Percentiles rank a stretch among this genome's conserved stretches.
phyloP scores from a whole-genome alignment of 2,113 vertebrate genomes.

The Calidris pygmaea region DNA sequence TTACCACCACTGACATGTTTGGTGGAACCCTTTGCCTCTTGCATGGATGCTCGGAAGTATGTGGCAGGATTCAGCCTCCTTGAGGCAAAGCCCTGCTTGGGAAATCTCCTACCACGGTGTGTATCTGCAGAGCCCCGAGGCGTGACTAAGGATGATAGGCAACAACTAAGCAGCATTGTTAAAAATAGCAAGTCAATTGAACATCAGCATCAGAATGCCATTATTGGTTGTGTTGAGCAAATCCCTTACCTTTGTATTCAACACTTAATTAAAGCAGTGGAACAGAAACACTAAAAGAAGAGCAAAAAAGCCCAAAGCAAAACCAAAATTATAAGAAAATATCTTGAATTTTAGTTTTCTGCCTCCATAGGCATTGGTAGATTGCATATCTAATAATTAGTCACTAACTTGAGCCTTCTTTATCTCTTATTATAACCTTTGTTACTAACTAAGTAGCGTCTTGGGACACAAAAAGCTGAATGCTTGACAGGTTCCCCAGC shows the following conservation, averaged over 20 bases:
- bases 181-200: conserved; percentile 61
- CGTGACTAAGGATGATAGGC: background rate
- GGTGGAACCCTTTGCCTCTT: background rate
- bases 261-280: conserved; percentile 44
- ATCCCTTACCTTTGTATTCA: conserved; percentile 47
- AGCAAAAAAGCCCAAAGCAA: background rate
- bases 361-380: background rate
- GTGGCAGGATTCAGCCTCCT: background rate
- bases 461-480: background rate
- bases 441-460: background rate
- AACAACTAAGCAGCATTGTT: conserved; percentile 10
- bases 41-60: background rate
- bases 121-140: background rate
- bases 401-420: background rate
- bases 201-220: conserved; percentile 28
- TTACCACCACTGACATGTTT: background rate
- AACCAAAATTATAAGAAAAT: background rate
- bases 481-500: background rate
- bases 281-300: background rate
- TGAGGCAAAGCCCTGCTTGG: background rate
- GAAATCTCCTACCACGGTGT: background rate
- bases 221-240: conserved; percentile 57
- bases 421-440: background rate
- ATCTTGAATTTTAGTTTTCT: background rate
- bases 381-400: conserved; percentile 13